Base-by-base conservation (phyloP, 2,888 invertebrate species). In the Erannis defoliaria region DNA sequence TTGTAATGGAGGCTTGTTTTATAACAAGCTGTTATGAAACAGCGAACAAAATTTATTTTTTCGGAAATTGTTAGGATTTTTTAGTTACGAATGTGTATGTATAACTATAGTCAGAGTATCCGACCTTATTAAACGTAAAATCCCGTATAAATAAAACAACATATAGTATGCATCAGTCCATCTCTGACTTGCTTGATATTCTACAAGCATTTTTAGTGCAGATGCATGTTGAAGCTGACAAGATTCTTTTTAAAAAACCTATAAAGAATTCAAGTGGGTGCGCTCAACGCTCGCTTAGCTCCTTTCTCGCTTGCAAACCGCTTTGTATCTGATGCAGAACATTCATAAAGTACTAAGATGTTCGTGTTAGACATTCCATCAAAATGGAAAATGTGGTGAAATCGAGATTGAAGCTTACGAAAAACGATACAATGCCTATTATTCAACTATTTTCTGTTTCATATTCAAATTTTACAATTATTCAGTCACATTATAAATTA, bases 321-420 rank as follows among this genome's bases (percentile, higher is more conserved):
- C 50, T 61, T 45, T 61, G 29, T 55, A 40, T 59, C 16, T 12
- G n/a, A 16, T 6, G 19, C 33, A 9, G 35, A 49, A 55, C 49
- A 42, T 48, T 35, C 50, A 31, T 50, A 50, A 31, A 49, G 19
- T 4, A 16, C 19, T 26, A 18, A 53, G 42, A 61, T 38, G 45
- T 26, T 42, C 21, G 18, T 45, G 55, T 40, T 29, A 14, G 23
- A 61, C 45, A 55, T 61, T 51, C 37, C 50, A 33, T 51, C 49
- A 55, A 37, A 60, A 40, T 55, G 37, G 50, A 51, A 55, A 55
- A 51, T 38, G 43, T 50, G 37, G 38, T 35, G 16, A 46, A 18
- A 46, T 46, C 12, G 31, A 46, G 45, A 42, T n/a, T 48, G 33
- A 31, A 33, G 46, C 16, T 21, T 26, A 8, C n/a, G 42, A n/a